Evolutionary conservation across 2,113 vertebrate species (phyloP), one percentile per base, ranked within the genome.

Genomic region (Dasyprocta punctata): DNA sequence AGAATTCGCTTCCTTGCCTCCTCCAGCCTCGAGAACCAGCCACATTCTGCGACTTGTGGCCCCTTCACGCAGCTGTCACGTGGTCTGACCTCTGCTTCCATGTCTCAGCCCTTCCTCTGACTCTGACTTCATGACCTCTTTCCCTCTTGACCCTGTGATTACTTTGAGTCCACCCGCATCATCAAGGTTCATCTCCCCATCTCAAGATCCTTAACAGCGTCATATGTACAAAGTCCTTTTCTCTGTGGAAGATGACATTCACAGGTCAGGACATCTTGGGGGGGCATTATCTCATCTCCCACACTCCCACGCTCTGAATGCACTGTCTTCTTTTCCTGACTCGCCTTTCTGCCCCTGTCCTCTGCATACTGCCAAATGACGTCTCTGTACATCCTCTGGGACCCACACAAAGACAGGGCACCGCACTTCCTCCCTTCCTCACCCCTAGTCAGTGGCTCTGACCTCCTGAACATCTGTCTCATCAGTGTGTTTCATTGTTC

Each of bases 31-130:
- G 36, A 2, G 26, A 80, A 63, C 24, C 75, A 26, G 7, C 84
- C 47, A 22, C 8, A 10, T 13, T 36, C 30, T 14, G 36, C 4
- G 14, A 61, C 80, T 47, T 10, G 0, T 0, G 20, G 56, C 33
- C 65, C 28, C 77, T 30, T 38, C 36, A n/a, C 47, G 16, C 44
- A 10, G 11, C 65, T 16, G 16, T 54, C 49, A 77, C 7, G 0
- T 22, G 63, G 10, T 47, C 26, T 3, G 3, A 16, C 28, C 30
- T 19, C 54, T 0, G 9, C 44, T 22, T 75, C 65, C 14, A 1
- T 4, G 1, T 69, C 61, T 36, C 41, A 0, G 52, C 47, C 22
- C 77, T 36, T 9, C 24, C 54, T 28, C 54, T 24, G 4, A 36
- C 77, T 73, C 28, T 47, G 5, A 19, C 19, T 58, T 33, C 38